Conservation (phyloP, 1,140 invertebrate genomes). For the Penaeus chinensis region DNA sequence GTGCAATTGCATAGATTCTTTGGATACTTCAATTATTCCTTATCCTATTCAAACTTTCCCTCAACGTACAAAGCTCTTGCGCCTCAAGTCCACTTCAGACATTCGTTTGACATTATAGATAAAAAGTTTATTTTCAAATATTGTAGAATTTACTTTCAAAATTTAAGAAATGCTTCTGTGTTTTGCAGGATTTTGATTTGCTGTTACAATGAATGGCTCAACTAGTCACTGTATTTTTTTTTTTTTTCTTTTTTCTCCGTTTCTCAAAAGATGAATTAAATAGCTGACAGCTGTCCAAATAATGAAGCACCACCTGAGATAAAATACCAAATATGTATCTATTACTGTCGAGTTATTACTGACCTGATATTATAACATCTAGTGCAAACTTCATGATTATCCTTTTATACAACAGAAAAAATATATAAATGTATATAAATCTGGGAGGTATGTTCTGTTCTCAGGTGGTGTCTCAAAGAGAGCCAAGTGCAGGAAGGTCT, state of each 20-base stretch:
- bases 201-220: background rate
- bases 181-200: slow-evolving; percentile 21
- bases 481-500: no score
- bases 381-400: no score
- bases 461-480: no score
- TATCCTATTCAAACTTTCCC: slow-evolving; percentile 45
- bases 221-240: slow-evolving; percentile 11
- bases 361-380: no score
- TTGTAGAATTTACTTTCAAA: background rate
- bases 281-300: background rate
- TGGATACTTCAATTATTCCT: slow-evolving; percentile 21
- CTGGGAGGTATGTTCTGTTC: no score
- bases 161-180: slow-evolving; percentile 11
- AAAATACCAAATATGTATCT: no score
- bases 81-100: slow-evolving; percentile 45
- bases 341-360: no score
- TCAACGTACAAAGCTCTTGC: slow-evolving; percentile 54
- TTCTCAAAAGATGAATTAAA: slow-evolving; percentile 10
- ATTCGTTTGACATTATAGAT: slow-evolving; percentile 18
- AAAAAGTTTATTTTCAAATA: slow-evolving; percentile 33
- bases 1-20: slow-evolving; percentile 48
- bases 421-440: no score
- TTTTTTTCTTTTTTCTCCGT: no score
- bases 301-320: no score
- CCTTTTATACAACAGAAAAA: no score